phyloP scores from a whole-genome alignment of 2,797 vertebrate species.

The Phalanger gymnotis region DNA sequence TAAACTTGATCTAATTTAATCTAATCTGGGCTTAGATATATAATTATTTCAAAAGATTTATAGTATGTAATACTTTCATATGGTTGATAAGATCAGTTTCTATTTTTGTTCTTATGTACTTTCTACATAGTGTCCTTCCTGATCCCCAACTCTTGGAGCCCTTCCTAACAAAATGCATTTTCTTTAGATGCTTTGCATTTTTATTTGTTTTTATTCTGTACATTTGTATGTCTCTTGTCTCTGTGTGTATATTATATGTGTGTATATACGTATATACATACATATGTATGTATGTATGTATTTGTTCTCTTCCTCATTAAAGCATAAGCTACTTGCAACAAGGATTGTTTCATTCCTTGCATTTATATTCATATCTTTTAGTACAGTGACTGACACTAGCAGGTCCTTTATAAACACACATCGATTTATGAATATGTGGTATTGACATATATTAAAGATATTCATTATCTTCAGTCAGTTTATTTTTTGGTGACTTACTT shows the following conservation, averaged over 20 bases:
- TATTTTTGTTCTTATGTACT: background rate
- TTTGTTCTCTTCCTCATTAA: no score
- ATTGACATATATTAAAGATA: background rate
- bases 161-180: background rate
- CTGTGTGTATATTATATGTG: background rate
- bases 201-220: background rate
- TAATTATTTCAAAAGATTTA: background rate
- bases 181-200: background rate
- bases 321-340: background rate
- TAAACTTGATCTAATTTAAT: background rate
- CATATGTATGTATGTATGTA: no score
- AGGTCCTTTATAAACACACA: background rate
- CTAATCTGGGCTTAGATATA: background rate
- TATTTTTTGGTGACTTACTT: background rate
- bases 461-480: background rate
- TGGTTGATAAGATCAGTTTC: background rate
- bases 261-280: no score
- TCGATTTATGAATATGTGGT: background rate
- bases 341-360: background rate
- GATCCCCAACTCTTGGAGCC: background rate
- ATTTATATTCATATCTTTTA: background rate
- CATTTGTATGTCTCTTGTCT: background rate
- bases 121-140: background rate
- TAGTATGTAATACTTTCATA: background rate
- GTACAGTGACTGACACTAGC: background rate